Conservation (phyloP, 2,113 vertebrate genomes). For the Scytalopus superciliaris region DNA sequence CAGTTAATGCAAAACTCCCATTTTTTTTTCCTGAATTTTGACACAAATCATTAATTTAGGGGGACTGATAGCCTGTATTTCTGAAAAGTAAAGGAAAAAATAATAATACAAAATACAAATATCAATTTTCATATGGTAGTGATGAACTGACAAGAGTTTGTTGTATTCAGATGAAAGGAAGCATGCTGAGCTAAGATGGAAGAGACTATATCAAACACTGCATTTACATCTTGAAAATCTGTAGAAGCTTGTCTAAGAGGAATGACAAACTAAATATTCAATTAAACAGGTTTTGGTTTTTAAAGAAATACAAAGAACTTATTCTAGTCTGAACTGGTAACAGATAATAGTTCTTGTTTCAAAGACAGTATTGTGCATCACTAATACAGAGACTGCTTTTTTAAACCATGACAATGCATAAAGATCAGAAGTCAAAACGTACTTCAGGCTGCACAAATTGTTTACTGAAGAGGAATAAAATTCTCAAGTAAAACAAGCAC, state of each 20-base stretch:
- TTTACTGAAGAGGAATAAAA: background rate
- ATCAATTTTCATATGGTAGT: background rate
- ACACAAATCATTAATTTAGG: background rate
- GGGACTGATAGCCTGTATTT: background rate
- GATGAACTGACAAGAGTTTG: background rate
- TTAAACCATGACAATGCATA: background rate
- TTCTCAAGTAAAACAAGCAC: background rate
- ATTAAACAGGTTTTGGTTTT: background rate
- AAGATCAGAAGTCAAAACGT: background rate
- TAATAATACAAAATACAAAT: background rate
- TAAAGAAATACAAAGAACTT: background rate
- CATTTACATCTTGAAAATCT: background rate
- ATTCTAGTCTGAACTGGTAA: background rate
- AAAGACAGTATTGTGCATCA: background rate
- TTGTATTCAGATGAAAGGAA: background rate
- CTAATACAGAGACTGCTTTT: accelerated
- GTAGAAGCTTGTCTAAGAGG: background rate
- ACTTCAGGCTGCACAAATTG: background rate
- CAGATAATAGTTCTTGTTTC: background rate
- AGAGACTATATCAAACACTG: background rate
- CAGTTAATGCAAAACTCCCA: background rate
- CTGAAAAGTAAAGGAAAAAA: background rate
- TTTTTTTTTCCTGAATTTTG: background rate
- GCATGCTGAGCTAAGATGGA: background rate
- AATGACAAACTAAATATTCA: background rate